Percentiles rank a stretch among this genome's conserved stretches.
These are phyloP conservation scores for Zophobas morio DNA, from an alignment of 1,140 invertebrate genomes.

Conservation along the genomic window DNA sequence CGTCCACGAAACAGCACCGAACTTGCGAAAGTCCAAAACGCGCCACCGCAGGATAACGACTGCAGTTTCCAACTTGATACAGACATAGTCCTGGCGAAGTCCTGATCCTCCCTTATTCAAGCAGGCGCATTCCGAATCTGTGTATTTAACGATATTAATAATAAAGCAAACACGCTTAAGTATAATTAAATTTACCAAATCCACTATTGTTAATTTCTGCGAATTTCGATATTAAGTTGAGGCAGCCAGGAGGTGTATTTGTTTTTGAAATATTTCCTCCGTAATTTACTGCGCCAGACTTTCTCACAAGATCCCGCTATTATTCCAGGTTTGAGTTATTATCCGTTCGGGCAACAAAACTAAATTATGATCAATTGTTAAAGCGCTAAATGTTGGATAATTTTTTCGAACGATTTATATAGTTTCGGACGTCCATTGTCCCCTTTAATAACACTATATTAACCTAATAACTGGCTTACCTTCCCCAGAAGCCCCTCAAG, in stretches of 20 bases:
- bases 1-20: not conserved
- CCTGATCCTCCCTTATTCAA: conserved; percentile 44
- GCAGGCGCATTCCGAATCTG: conserved; percentile 38
- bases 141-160: conserved; percentile 26
- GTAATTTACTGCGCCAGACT: conserved; percentile 1
- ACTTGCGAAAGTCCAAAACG: conserved; percentile 1
- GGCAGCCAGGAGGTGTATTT: not conserved
- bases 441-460: conserved; percentile 20
- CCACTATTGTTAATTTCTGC: not conserved
- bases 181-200: conserved; percentile 28
- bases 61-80: conserved; percentile 48
- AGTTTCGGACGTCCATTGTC: too few species aligned
- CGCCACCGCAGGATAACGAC: conserved; percentile 50
- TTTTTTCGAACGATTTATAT: too few species aligned
- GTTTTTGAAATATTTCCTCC: conserved; percentile 7
- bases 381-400: too few species aligned
- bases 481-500: conserved; percentile 1
- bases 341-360: conserved; percentile 5
- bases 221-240: not conserved
- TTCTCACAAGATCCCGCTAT: not conserved
- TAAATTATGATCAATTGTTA: not conserved
- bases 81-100: conserved; percentile 43
- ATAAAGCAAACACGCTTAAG: conserved; percentile 24
- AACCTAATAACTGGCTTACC: conserved; percentile 6
- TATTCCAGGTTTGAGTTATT: conserved; percentile 14